phyloP scores from a whole-genome alignment of 1,140 invertebrate species.

The Teleopsis dalmanni region DNA sequence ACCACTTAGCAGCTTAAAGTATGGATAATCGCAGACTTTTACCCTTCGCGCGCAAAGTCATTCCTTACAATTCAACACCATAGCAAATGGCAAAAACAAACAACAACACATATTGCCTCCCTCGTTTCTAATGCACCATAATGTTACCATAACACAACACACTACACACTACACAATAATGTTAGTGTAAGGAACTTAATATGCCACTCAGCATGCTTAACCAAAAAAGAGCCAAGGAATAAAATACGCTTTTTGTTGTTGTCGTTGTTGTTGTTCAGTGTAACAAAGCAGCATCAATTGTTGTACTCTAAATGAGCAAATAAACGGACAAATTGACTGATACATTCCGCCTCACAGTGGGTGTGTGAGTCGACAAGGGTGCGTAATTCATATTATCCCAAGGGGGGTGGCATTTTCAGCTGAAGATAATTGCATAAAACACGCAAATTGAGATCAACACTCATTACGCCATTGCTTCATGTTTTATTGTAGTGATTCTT shows the following conservation, averaged over 20 bases:
- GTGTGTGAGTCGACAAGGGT: neutral
- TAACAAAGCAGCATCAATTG: neutral
- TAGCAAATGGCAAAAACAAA: neutral
- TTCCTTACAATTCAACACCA: neutral
- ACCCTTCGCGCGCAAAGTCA: neutral
- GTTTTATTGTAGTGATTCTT: too few species aligned
- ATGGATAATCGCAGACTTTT: neutral
- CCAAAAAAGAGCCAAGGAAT: too few species aligned
- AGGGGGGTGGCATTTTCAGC: constrained; percentile 1
- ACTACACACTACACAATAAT: too few species aligned
- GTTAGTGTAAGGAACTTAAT: too few species aligned
- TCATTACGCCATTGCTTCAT: constrained; percentile 8
- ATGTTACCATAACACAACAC: too few species aligned
- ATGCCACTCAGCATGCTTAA: too few species aligned
- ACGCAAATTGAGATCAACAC: constrained; percentile 1
- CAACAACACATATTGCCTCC: too few species aligned
- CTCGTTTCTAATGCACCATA: neutral
- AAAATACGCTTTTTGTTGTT: too few species aligned
- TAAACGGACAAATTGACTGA: constrained; percentile 13
- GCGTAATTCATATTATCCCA: neutral
- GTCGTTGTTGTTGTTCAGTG: too few species aligned
- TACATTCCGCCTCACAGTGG: constrained; percentile 2
- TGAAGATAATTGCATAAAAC: constrained; percentile 2
- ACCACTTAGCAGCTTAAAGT: neutral
- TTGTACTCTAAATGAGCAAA: constrained; percentile 5